Evolutionary conservation across 2,113 vertebrate species (phyloP).

Genomic region (Etheostoma spectabile): DNA sequence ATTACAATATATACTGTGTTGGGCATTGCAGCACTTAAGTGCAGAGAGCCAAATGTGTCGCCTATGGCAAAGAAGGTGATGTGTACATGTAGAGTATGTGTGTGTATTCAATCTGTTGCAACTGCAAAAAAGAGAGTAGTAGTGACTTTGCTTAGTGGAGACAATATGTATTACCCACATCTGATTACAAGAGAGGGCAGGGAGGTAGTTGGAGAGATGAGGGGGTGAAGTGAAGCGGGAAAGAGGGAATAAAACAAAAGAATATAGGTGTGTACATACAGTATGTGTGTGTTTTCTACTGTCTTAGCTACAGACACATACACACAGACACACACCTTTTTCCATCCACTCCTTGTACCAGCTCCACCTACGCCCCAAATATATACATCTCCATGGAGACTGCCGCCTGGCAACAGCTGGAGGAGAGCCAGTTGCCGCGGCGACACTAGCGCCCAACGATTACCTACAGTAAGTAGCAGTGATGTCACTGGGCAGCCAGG

Average conservation of each 20-base stretch:
- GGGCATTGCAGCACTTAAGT: background rate
- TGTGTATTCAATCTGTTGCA: background rate
- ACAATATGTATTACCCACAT: conserved; percentile 62
- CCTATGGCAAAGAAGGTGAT: conserved; percentile 13
- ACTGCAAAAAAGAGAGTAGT: background rate
- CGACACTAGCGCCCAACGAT: conserved; percentile 65
- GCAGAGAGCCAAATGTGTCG: conserved; percentile 1
- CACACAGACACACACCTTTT: conserved; percentile 5
- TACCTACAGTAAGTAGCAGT: conserved; percentile 49
- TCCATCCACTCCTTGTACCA: conserved; percentile 45
- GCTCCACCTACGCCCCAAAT: conserved; percentile 51
- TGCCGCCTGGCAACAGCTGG: conserved; percentile 87
- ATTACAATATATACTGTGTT: background rate
- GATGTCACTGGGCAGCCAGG: conserved; percentile 70
- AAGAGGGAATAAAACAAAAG: conserved; percentile 38
- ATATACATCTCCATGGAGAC: conserved; percentile 86
- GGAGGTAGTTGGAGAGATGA: conserved; percentile 37
- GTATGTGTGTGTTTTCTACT: conserved; percentile 30
- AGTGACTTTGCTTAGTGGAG: conserved; percentile 44
- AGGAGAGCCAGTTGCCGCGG: conserved; percentile 79
- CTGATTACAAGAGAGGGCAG: conserved; percentile 43
- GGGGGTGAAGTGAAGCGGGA: conserved; percentile 47
- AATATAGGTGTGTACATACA: conserved; percentile 10
- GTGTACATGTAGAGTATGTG: conserved; percentile 17
- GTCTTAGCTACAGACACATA: conserved; percentile 17